These are phyloP conservation scores for Rhingia campestris DNA, from an alignment of 2,888 invertebrate species.

Conservation along the genomic window DNA sequence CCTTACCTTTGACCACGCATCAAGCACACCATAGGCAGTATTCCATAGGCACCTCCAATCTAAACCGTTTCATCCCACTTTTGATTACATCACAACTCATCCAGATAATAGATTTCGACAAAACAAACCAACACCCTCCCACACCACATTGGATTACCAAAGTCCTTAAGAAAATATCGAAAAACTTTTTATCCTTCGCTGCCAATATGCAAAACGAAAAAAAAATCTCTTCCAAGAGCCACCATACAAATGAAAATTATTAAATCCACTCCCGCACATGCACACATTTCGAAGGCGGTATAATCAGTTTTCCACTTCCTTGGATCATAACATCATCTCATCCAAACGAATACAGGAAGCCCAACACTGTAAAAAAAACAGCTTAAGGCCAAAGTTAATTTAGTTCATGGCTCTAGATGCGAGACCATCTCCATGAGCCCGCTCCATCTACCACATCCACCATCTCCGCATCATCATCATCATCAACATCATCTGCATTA, in stretches of 20 bases:
- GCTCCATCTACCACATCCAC: neutral
- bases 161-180: conserved; percentile 49
- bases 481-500: conserved; percentile 71
- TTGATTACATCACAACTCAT: conserved; percentile 22
- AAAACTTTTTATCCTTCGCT: conserved; percentile 60
- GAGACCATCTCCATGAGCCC: conserved; percentile 31
- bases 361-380: conserved; percentile 28
- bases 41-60: neutral
- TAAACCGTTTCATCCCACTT: neutral
- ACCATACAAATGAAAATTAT: conserved; percentile 53
- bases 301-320: conserved; percentile 65
- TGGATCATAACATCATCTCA: conserved; percentile 62
- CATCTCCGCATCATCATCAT: conserved; percentile 39
- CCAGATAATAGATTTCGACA: conserved; percentile 25
- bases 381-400: conserved; percentile 72
- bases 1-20: neutral
- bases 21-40: neutral
- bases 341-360: conserved; percentile 46
- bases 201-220: conserved; percentile 66
- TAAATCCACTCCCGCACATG: conserved; percentile 59
- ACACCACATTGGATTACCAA: conserved; percentile 24
- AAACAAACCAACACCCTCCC: conserved; percentile 4
- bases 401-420: conserved; percentile 53
- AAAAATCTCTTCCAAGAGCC: conserved; percentile 34
- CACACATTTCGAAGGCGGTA: conserved; percentile 33